These are phyloP conservation scores for Polylopha cassiicola DNA, from an alignment of 2,888 invertebrate species.

Conservation along the genomic window DNA sequence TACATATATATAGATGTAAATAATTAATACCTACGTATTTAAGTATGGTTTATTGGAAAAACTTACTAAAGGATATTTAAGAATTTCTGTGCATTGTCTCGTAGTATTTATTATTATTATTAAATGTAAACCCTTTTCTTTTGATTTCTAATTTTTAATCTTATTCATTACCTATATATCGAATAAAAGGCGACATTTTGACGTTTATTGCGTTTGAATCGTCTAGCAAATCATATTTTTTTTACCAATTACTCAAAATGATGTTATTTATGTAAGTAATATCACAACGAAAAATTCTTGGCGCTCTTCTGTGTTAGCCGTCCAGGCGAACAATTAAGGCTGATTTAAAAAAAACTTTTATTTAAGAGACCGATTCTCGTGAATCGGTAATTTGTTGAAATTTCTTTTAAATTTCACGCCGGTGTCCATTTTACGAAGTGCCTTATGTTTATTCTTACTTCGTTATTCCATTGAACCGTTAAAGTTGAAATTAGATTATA, in stretches of 20 bases:
- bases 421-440: constrained; percentile 68
- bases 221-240: constrained; percentile 3
- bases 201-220: constrained; percentile 8
- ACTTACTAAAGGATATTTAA: no score
- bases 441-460: constrained; percentile 63
- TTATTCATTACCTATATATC: constrained; percentile 10
- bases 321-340: constrained; percentile 65
- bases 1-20: no score
- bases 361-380: constrained; percentile 49
- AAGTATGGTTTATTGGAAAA: no score
- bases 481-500: constrained; percentile 46
- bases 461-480: constrained; percentile 52
- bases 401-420: constrained; percentile 60
- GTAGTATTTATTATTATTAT: no score
- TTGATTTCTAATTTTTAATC: no score
- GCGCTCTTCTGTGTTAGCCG: constrained; percentile 31
- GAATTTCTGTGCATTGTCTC: no score
- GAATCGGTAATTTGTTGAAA: constrained; percentile 69
- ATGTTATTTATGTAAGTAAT: not conserved
- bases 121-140: no score
- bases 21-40: no score
- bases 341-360: constrained; percentile 62
- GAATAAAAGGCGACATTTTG: constrained; percentile 23
- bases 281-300: constrained; percentile 28
- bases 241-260: not conserved